Evolutionary conservation across 2,113 vertebrate genomes (phyloP).

Genomic region (Ahaetulla prasina): DNA sequence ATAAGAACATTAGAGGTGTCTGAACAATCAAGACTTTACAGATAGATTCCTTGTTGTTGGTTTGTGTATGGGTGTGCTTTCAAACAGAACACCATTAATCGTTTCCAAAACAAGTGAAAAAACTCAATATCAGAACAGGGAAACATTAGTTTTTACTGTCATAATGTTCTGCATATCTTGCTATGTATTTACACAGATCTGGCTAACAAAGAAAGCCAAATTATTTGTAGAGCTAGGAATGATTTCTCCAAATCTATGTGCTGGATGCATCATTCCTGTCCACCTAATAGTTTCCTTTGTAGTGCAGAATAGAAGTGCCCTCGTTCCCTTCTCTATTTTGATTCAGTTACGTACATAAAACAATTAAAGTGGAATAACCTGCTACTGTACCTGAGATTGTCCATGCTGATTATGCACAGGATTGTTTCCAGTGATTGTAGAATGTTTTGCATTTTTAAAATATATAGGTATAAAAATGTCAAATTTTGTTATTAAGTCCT

Average conservation of each 20-base stretch:
- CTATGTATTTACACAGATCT: accelerated
- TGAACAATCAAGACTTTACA: slow-evolving; percentile 48
- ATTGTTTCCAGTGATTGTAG: neutral
- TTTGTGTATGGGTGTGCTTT: accelerated
- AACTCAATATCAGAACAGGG: accelerated
- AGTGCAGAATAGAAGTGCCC: neutral
- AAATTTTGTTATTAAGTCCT: neutral
- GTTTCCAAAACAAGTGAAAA: neutral
- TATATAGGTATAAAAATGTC: neutral
- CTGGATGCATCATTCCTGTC: neutral
- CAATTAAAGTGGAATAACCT: neutral
- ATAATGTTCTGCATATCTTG: accelerated
- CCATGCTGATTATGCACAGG: neutral
- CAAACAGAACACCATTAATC: neutral
- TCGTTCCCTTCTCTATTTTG: neutral
- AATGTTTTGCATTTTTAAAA: neutral
- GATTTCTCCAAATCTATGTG: neutral
- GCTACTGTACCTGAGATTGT: neutral
- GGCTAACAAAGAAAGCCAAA: neutral
- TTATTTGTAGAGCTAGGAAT: slow-evolving; percentile 2
- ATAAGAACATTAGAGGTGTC: slow-evolving; percentile 56
- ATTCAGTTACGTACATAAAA: neutral
- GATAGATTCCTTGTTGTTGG: neutral
- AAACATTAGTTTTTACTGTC: neutral
- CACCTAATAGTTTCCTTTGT: neutral